Evolutionary conservation across 1,140 invertebrate genomes (phyloP), one percentile per base, ranked within the genome.

Genomic region (Bombus pascuorum): DNA sequence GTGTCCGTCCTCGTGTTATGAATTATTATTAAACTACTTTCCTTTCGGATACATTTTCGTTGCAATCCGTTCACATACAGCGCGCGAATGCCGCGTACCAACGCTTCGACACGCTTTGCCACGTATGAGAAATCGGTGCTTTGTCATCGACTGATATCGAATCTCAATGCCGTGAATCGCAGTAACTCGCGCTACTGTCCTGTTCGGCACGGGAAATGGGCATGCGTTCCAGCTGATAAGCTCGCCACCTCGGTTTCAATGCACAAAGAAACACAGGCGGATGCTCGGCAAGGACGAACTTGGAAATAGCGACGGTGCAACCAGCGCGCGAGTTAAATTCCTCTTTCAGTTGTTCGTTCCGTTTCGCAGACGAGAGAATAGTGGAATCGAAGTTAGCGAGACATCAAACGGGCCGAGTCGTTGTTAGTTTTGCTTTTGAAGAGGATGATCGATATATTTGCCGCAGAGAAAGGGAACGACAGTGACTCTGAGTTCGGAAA

Each of bases 11-110:
- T 34, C 13, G 47, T 3, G 66, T 34, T 44, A n/a, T 32, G 59
- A 76, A 39, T 68, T 65, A 53, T 83, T 83, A 53, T 76, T 22
- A 66, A 76, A 66, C 81, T 62, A 65, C n/a, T 57, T 37, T 25
- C 37, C 59, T n/a, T 39, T 80, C 25, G 81, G 74, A 47, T 53
- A 53, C 65, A 66, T 74, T 44, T 32, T 39, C 37, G 8, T 32
- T 62, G 0, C 10, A 0, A 3, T n/a, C 0, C 28, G 28, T 53
- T 1, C 47, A 18, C 47, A 18, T 6, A 47, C 1, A 47, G 15
- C 1, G 15, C 47, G 47, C 15, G 47, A 47, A 47, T 47, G 5
- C 15, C 47, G 18, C 5, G 47, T 53, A 22, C 47, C 15, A 53
- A 8, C 18, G 18, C 1, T 22, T 22, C 5, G 18, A 57, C 15